Evolutionary conservation across 1,140 invertebrate genomes (phyloP).

Genomic region (Euborellia annulipes): DNA sequence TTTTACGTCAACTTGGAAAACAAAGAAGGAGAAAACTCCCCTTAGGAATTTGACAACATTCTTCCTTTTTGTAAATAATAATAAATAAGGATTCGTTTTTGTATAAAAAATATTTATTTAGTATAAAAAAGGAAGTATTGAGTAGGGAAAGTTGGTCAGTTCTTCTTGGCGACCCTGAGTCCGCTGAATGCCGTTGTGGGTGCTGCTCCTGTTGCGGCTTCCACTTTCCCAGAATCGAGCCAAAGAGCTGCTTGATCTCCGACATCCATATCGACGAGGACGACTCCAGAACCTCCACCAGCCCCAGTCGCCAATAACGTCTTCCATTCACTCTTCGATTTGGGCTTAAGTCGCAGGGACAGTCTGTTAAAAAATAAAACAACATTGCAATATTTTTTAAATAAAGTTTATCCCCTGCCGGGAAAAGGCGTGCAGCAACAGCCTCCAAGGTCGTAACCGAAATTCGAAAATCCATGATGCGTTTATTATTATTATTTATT

Average conservation of each 20-base stretch:
- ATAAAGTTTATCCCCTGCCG: no score
- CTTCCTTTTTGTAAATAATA: no score
- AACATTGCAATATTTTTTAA: no score
- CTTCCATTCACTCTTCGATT: conserved; percentile 25
- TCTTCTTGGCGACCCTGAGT: conserved; percentile 29
- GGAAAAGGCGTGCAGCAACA: no score
- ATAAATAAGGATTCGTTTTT: no score
- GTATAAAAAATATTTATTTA: no score
- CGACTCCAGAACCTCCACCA: conserved; percentile 27
- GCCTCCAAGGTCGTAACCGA: no score
- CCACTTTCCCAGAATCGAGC: conserved; percentile 23
- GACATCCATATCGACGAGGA: conserved; percentile 25
- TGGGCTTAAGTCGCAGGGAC: conserved; percentile 25
- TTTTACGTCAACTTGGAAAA: no score
- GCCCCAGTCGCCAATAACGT: conserved; percentile 22
- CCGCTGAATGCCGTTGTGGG: conserved; percentile 26
- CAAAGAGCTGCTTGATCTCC: conserved; percentile 29
- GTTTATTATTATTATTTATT: no score
- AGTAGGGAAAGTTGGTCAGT: conserved; percentile 13
- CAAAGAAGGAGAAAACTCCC: no score
- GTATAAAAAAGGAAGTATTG: conserved; percentile 21
- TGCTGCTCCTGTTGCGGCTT: conserved; percentile 12
- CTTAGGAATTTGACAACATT: no score
- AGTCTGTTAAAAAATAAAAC: conserved; percentile 15
- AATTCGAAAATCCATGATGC: no score